A percentile compares a stretch with the other conserved stretches of the same genome.
These are phyloP conservation scores for Anguilla rostrata DNA, from an alignment of 2,113 vertebrate genomes.

Conservation along the genomic window DNA sequence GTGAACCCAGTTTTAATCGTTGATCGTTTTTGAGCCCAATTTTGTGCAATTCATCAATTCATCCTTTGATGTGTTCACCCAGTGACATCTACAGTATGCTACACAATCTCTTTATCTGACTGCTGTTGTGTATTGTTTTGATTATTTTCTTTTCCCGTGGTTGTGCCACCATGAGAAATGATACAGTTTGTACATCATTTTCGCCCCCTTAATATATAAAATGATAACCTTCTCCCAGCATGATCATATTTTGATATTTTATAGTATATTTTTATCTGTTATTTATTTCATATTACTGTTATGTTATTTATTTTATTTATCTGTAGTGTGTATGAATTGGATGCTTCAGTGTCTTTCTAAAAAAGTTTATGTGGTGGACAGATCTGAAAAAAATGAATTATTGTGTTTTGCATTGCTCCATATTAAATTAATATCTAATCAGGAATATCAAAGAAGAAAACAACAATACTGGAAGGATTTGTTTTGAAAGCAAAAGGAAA, in stretches of 20 bases:
- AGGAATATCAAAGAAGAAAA: too few relatives aligned
- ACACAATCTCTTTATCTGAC: slow-evolving; percentile 61
- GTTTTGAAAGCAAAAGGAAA: background rate
- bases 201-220: slow-evolving; percentile 9
- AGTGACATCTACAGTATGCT: slow-evolving; percentile 60
- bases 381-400: background rate
- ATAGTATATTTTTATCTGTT: slow-evolving; percentile 20
- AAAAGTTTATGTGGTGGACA: slow-evolving; percentile 37
- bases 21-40: slow-evolving; percentile 73
- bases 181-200: slow-evolving; percentile 20
- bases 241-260: slow-evolving; percentile 75
- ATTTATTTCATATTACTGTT: background rate
- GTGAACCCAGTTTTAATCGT: slow-evolving; percentile 77
- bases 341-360: background rate
- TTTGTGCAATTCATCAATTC: slow-evolving; percentile 77
- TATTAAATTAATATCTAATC: too few relatives aligned
- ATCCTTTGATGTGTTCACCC: slow-evolving; percentile 37
- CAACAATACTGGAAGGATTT: too few relatives aligned
- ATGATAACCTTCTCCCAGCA: slow-evolving; percentile 41
- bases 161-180: slow-evolving; percentile 52
- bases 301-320: too few relatives aligned
- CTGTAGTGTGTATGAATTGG: background rate
- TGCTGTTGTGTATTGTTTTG: slow-evolving; percentile 63
- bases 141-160: slow-evolving; percentile 56
- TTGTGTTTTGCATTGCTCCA: background rate